Base-by-base conservation (phyloP, 2,888 invertebrate genomes). In the Eupelmus urozonus region DNA sequence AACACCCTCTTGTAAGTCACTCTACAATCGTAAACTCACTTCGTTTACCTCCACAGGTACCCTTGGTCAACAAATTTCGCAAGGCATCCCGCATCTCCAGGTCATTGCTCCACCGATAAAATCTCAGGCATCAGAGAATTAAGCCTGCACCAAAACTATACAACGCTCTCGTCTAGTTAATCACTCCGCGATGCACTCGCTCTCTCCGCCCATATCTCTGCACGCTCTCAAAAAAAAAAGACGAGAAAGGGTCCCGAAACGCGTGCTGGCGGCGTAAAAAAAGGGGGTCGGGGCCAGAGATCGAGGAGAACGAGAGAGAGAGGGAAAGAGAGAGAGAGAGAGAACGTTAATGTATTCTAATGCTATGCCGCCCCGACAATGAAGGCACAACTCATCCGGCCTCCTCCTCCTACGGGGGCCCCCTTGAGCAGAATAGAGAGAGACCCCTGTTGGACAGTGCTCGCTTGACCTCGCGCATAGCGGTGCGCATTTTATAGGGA, bases 331-430 rank as follows among this genome's bases (percentile, higher is more conserved):
- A 40, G 65, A 16, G 42, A 42, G 34, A 20, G 13, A 55, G 18
- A 7, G n/a, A 27, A 57, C 57, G 66, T 83, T 87, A 87, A 88
- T 88, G 83, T 88, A 89, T 88, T 89, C 85, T 88, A 89, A 89
- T 89, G 83, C 81, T 87, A 89, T 88, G 85, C 89, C 89, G 89
- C 89, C 89, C 87, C 87, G 87, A 88, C 88, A 89, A 88, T 88
- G 80, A 87, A 88, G 84, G 87, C 87, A 87, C 88, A 88, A 88
- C 86, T 88, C 88, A 89, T 88, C 84, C 82, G 75, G 80, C 83
- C 23, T 83, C 85, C 85, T 83, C 87, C 87, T 84, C 87, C 87
- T 66, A 49, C 53, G 51, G 29, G 70, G 57, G 55, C 74, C 72
- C 77, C 55, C 53, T 73, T 49, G 66, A 74, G 42, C n/a, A n/a